These are phyloP conservation scores for Aelia acuminata DNA, from an alignment of 2,888 invertebrate species.

Conservation along the genomic window DNA sequence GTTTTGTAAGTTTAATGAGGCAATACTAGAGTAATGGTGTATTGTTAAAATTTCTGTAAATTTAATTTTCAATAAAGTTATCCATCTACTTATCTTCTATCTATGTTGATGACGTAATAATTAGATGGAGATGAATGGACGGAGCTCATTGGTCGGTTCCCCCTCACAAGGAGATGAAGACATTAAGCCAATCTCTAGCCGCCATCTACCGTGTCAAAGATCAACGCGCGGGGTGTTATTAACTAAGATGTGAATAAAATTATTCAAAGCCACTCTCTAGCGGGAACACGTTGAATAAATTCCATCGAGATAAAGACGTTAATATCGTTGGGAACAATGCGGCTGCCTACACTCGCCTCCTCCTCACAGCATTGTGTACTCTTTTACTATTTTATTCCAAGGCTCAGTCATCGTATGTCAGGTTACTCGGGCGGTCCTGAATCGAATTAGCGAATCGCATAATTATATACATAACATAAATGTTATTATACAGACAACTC, in stretches of 20 bases:
- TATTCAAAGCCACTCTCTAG: neutral
- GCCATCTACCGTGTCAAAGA: slow-evolving; percentile 14
- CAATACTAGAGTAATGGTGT: too few species aligned
- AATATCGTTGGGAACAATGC: neutral
- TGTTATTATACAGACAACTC: too few species aligned
- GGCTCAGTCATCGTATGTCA: neutral
- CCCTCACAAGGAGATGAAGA: neutral
- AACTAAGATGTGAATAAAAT: slow-evolving; percentile 35
- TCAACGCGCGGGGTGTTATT: neutral
- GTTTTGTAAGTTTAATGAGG: too few species aligned
- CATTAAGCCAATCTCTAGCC: neutral
- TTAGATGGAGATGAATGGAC: neutral
- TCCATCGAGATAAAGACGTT: slow-evolving; percentile 34
- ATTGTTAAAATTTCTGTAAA: too few species aligned
- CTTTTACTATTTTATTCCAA: neutral
- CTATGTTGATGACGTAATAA: neutral
- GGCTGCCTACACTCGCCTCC: neutral
- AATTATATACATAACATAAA: too few species aligned
- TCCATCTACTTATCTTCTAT: too few species aligned
- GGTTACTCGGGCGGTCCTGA: neutral
- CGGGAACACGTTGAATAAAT: slow-evolving; percentile 40
- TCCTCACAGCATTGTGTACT: neutral
- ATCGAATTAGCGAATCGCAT: neutral
- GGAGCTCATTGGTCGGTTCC: neutral
- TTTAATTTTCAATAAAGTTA: too few species aligned